Evolutionary conservation across 2,888 invertebrate species (phyloP).

Genomic region (Flabesymbios commensalis): DNA sequence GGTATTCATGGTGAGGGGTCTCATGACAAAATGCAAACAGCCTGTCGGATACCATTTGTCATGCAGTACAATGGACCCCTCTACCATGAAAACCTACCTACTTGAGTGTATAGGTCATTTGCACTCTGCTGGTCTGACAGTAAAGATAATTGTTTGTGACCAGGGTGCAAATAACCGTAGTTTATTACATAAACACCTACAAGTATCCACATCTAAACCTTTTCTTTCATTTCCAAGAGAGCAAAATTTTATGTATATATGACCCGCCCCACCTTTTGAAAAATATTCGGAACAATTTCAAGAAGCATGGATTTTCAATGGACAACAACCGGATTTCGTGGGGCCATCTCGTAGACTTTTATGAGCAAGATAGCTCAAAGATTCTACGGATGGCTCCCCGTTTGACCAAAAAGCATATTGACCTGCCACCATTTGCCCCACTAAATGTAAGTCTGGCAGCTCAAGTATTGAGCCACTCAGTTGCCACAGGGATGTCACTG

Average conservation of each 20-base stretch:
- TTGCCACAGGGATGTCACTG: constrained; percentile 1
- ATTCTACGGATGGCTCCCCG: constrained; percentile 1
- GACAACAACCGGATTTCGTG: neutral
- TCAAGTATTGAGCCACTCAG: constrained; percentile 11
- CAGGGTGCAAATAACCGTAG: constrained; percentile 18
- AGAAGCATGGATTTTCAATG: constrained; percentile 2
- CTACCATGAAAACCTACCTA: neutral
- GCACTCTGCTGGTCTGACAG: neutral
- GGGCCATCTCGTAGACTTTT: constrained; percentile 7
- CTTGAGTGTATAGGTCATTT: neutral
- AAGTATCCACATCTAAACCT: constrained; percentile 7
- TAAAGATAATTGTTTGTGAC: constrained; percentile 14
- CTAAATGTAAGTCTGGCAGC: constrained; percentile 8
- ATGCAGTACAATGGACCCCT: neutral
- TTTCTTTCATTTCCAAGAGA: neutral
- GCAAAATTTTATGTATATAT: constrained; percentile 9
- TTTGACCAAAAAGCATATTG: constrained; percentile 1
- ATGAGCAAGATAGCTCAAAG: constrained; percentile 6
- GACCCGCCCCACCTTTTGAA: constrained; percentile 18
- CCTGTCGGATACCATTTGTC: constrained; percentile 11
- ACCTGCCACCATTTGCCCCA: neutral
- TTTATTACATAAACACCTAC: constrained; percentile 1
- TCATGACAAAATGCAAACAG: constrained; percentile 8
- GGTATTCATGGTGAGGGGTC: constrained; percentile 10
- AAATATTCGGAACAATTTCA: constrained; percentile 14